A percentile compares a stretch with the other conserved stretches of the same genome.
These are phyloP conservation scores for Rhadinocentrus ornatus DNA, from an alignment of 2,797 vertebrate species.

Conservation along the genomic window DNA sequence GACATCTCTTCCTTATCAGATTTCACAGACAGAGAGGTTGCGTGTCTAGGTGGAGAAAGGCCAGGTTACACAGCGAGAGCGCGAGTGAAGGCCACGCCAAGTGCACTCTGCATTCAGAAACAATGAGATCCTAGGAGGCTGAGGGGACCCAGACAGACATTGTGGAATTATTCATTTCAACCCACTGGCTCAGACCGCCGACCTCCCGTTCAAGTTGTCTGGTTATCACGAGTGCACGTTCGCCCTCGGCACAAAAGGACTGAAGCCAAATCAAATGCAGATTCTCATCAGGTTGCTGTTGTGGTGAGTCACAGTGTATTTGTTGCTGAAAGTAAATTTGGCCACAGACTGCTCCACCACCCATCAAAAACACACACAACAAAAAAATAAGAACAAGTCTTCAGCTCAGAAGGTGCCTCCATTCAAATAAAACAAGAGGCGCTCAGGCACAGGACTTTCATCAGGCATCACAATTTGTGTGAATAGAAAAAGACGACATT, in stretches of 20 bases:
- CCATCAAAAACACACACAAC: background rate
- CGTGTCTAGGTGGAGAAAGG: conserved; percentile 48
- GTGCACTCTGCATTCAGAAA: conserved; percentile 60
- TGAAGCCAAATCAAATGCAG: conserved; percentile 41
- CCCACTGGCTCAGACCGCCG: conserved; percentile 46
- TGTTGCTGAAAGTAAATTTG: conserved; percentile 45
- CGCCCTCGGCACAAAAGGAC: conserved; percentile 32
- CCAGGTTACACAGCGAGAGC: conserved; percentile 62
- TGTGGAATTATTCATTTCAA: conserved; percentile 75
- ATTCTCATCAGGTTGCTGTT: conserved; percentile 46
- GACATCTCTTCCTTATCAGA: conserved; percentile 57
- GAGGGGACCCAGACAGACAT: conserved; percentile 70
- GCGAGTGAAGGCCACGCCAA: conserved; percentile 50
- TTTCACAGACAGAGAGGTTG: conserved; percentile 67
- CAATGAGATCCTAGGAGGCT: conserved; percentile 63
- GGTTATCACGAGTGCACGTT: conserved; percentile 34
- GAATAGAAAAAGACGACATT: conserved; percentile 43
- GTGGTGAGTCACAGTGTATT: conserved; percentile 41
- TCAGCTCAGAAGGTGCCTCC: conserved; percentile 29
- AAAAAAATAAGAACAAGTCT: background rate
- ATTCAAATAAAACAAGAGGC: conserved; percentile 21
- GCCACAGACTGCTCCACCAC: conserved; percentile 24
- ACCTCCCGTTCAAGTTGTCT: conserved; percentile 45
- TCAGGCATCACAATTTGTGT: conserved; percentile 11
- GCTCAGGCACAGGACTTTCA: conserved; percentile 28